Base-by-base conservation (phyloP, 2,888 invertebrate genomes). In the Stenichneumon culpator region DNA sequence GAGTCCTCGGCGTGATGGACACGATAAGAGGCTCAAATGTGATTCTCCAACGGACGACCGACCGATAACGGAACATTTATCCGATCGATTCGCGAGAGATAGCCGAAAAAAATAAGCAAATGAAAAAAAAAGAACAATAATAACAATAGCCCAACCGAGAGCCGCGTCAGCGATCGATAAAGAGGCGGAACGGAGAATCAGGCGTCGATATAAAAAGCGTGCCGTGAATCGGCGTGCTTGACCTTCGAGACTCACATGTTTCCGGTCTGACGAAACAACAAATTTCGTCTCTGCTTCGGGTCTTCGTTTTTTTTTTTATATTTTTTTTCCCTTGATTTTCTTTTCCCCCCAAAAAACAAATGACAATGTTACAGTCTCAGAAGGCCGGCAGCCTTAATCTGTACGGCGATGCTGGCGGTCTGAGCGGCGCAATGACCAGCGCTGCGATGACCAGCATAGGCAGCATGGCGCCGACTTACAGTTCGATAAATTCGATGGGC, bases 401-500 rank as follows among this genome's bases (percentile, higher is more conserved):
- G 87, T 93, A 93, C 92, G 89, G 92, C 91, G 93, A 93, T 86
- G 89, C 91, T 85, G 91, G 92, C 86, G 88, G 91, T 89, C 90
- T 92, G 83, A 92, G 92, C 81, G 92, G 92, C 77, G 92, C 91
- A 57, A 93, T 93, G 93, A 93, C 91, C 81, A 92, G 92, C 89
- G 92, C 91, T 79, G 91, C 92, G 83, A 93, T 93, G 93, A 92
- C 93, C 80, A 93, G 92, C 86, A 93, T 94, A 93, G 92, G 93
- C 86, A 92, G 91, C 91, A 96, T 97, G 95, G 96, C 97, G 91
- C 96, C 97, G 86, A 96, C 97, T 68, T 97, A 97, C 94, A 92
- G 92, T 86, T 95, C 96, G 86, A 97, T 97, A 94, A 97, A 97
- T 94, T 96, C 97, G 72, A 97, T 97, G 97, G 96, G 97, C 89